phyloP scores from a whole-genome alignment of 2,888 invertebrate species.

The Cheilosia grossa region DNA sequence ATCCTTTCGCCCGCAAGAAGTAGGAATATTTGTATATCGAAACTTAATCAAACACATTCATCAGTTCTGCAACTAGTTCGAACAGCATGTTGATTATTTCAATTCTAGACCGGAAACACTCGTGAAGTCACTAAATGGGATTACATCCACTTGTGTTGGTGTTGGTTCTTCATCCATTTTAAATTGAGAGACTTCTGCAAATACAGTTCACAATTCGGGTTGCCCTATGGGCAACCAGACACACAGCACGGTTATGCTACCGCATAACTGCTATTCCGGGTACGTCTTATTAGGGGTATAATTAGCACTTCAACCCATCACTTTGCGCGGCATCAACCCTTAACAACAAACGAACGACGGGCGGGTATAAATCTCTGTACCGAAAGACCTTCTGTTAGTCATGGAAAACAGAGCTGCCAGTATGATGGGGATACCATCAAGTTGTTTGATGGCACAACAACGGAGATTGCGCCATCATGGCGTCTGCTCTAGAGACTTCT shows the following conservation, averaged over 20 bases:
- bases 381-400: background rate
- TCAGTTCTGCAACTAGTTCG: background rate
- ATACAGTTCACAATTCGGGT: constrained; percentile 3
- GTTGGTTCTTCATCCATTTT: constrained; percentile 25
- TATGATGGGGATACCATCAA: background rate
- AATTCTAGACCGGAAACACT: constrained; percentile 2
- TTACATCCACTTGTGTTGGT: background rate
- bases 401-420: constrained; percentile 2
- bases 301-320: constrained; percentile 33
- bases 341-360: background rate
- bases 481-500: background rate
- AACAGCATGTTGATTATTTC: background rate
- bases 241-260: background rate
- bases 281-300: constrained; percentile 24
- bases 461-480: constrained; percentile 9
- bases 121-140: background rate
- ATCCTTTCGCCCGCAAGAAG: background rate
- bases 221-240: constrained; percentile 6
- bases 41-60: constrained; percentile 12
- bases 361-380: constrained; percentile 13
- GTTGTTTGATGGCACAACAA: constrained; percentile 14
- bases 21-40: constrained; percentile 14
- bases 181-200: constrained; percentile 10
- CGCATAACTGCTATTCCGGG: background rate
- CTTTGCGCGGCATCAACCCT: constrained; percentile 2